Evolutionary conservation across 1,140 invertebrate species (phyloP).

Genomic region (Adelges cooleyi): DNA sequence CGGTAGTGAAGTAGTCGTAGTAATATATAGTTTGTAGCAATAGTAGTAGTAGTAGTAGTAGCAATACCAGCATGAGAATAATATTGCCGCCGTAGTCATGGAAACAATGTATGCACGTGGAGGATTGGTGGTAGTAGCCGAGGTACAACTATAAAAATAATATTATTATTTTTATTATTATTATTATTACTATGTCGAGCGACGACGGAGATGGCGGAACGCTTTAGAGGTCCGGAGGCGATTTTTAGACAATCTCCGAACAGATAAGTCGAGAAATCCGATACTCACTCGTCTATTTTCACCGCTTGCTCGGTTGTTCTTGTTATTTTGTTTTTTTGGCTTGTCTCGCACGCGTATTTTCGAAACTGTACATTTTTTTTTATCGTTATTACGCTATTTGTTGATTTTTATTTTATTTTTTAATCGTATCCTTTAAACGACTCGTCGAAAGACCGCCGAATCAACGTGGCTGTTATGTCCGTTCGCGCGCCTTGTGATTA

Average conservation of each 20-base stretch:
- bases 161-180: not conserved
- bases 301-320: not conserved
- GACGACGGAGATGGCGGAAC: not conserved
- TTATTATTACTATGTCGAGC: not conserved
- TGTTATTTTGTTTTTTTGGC: slow-evolving; percentile 1
- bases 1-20: too few species aligned
- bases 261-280: not conserved
- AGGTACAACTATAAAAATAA: slow-evolving; percentile 9
- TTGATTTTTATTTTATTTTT: not conserved
- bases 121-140: not conserved
- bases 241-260: not conserved
- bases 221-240: too few species aligned
- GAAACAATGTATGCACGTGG: slow-evolving; percentile 7
- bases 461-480: slow-evolving; percentile 4
- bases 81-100: not conserved
- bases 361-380: not conserved
- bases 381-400: not conserved
- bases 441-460: not conserved
- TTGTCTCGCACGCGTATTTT: not conserved
- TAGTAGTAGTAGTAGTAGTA: too few species aligned
- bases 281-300: not conserved
- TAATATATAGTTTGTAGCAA: too few species aligned
- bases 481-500: slow-evolving; percentile 1
- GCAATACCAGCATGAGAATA: too few species aligned
- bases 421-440: not conserved